A percentile compares a stretch with the other conserved stretches of the same genome.
phyloP scores from a whole-genome alignment of 2,888 invertebrate species.

The Cosmia trapezina region DNA sequence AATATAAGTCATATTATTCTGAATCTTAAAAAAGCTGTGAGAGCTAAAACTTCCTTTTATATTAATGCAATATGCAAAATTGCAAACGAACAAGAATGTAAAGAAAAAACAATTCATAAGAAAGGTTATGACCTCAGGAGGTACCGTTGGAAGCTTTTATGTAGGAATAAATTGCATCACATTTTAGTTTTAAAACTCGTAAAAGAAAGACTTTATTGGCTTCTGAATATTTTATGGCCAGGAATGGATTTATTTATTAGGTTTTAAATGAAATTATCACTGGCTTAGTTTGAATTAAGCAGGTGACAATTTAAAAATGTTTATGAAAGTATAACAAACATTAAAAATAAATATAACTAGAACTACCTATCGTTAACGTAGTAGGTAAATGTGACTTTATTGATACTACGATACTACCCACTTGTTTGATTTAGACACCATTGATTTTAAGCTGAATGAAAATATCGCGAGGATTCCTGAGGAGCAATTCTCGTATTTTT shows the following conservation, averaged over 20 bases:
- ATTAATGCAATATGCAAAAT: background rate
- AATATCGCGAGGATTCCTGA: background rate
- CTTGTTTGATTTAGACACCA: background rate
- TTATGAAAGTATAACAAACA: too few relatives aligned
- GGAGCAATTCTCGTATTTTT: background rate
- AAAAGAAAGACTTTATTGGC: background rate
- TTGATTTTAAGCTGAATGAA: too few relatives aligned
- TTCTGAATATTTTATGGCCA: constrained; percentile 8
- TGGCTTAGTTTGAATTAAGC: background rate
- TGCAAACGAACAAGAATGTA: constrained; percentile 6
- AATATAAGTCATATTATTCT: background rate
- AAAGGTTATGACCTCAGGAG: constrained; percentile 14
- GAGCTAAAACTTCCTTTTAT: background rate
- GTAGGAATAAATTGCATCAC: constrained; percentile 4
- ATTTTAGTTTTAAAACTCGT: background rate
- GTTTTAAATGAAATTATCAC: background rate
- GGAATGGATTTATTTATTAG: background rate
- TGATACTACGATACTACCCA: too few relatives aligned
- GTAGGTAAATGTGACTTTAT: background rate
- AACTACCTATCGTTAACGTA: background rate
- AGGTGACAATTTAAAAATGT: too few relatives aligned
- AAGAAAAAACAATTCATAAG: constrained; percentile 17
- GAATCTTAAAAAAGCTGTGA: background rate
- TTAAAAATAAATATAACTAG: background rate
- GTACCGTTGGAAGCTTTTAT: constrained; percentile 20